These are phyloP conservation scores for Rhopalosiphum nymphaeae DNA, from an alignment of 2,888 invertebrate species.

Conservation along the genomic window DNA sequence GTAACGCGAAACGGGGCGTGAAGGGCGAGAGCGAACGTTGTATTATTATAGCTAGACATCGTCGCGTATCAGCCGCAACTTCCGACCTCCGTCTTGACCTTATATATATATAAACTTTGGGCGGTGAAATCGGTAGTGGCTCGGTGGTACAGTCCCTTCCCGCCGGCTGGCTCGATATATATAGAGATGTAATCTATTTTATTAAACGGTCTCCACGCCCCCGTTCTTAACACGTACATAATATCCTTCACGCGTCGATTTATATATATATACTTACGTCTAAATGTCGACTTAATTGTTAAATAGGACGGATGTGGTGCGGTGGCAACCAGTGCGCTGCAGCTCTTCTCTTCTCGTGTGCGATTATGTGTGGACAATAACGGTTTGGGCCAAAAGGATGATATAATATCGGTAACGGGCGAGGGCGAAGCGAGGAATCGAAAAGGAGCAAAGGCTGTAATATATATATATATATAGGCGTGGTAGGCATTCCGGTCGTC, in stretches of 20 bases:
- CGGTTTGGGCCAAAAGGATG: constrained; percentile 23
- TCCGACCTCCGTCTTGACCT: constrained; percentile 49
- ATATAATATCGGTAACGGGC: neutral
- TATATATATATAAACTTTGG: neutral
- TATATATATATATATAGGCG: constrained; percentile 4
- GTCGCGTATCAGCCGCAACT: constrained; percentile 46
- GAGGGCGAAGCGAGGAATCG: neutral
- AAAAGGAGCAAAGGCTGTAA: neutral
- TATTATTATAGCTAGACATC: constrained; percentile 22
- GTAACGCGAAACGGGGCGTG: neutral
- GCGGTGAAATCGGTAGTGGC: neutral
- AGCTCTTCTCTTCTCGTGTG: neutral
- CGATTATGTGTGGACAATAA: neutral
- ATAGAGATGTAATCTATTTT: constrained; percentile 63
- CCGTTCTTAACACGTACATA: constrained; percentile 4
- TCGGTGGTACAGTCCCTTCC: constrained; percentile 32
- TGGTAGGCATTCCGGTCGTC: constrained; percentile 2
- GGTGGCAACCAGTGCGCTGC: neutral
- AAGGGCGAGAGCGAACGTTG: neutral
- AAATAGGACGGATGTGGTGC: constrained; percentile 32
- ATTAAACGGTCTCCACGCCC: constrained; percentile 46
- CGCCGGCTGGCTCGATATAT: neutral
- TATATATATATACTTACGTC: neutral
- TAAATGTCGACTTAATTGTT: constrained; percentile 53
- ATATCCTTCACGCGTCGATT: neutral